Base-by-base conservation (phyloP, 2,888 invertebrate genomes). In the Drosophila maculinotata region DNA sequence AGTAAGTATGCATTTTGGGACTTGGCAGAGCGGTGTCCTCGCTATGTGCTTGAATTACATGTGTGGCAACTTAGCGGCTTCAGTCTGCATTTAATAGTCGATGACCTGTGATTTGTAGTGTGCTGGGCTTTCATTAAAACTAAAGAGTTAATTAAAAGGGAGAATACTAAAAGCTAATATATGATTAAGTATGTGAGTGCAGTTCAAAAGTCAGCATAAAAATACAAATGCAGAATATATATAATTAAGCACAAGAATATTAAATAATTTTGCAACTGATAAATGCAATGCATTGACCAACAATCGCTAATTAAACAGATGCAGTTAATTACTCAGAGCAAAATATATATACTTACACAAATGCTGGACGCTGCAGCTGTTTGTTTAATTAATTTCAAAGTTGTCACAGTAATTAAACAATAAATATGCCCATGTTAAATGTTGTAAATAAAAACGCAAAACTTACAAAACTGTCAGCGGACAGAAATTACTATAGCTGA, bases 351-450 rank as follows among this genome's bases (percentile, higher is more conserved):
- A 20, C 4, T 20, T 20, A 20, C 20, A n/a, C n/a, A 28, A 30
- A 48, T 39, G 26, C 42, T 54, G 39, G 58, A 20, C n/a, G 8
- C 31, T 20, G 33, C 33, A 26, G 58, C 28, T 47, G 58, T 45
- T 72, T 49, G 60, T 53, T 45, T 35, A 79, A 75, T 75, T 58
- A 64, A 85, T 81, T 82, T 79, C 39, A 68, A 68, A 85, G 60
- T 69, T 69, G 42, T 63, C 64, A 63, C 48, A 28, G 76, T 79
- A 85, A 82, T 80, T 82, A 70, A 82, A 85, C 64, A 85, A 76
- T 76, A 79, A 76, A 79, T 76, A 82, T 70, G 59, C 36, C 42
- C 51, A 58, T 69, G 54, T 57, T 44, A n/a, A 71, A 60, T 68
- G 66, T 54, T 57, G 64, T 49, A 69, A 56, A 71, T 66, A 68